Evolutionary conservation across 2,888 invertebrate species (phyloP).

Genomic region (Lycophotia porphyrea): DNA sequence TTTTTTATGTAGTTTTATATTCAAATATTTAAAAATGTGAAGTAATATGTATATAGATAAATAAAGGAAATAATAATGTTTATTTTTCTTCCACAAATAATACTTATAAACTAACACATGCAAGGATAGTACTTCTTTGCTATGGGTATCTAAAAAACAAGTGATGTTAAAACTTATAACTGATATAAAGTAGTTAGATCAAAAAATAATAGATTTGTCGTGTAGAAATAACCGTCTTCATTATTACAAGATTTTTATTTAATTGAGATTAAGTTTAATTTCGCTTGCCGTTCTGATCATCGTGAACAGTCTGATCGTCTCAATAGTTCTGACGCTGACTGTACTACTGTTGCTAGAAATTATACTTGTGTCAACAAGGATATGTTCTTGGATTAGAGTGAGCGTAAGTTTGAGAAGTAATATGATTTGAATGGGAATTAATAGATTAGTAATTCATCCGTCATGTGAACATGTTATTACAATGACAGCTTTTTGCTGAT

Average conservation of each 20-base stretch:
- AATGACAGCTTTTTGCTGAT: background rate
- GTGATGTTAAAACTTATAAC: background rate
- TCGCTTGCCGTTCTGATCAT: background rate
- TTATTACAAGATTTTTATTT: background rate
- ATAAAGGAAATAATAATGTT: too few species aligned
- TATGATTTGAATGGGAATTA: conserved; percentile 13
- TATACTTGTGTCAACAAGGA: background rate
- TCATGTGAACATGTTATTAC: background rate
- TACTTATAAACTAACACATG: too few species aligned
- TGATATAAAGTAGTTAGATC: background rate
- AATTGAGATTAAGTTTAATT: background rate
- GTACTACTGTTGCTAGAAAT: conserved; percentile 1
- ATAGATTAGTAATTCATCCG: background rate
- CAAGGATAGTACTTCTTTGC: background rate
- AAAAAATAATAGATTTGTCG: background rate
- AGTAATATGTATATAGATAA: too few species aligned
- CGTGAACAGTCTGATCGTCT: background rate
- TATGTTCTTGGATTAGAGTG: background rate
- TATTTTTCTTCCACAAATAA: too few species aligned
- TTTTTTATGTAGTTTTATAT: too few species aligned
- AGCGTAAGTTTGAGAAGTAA: conserved; percentile 11
- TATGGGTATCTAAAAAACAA: background rate
- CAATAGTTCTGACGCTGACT: background rate
- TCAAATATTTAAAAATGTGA: too few species aligned
- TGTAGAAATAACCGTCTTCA: background rate